Base-by-base conservation (phyloP, 2,113 vertebrate species). In the Dicaeum eximium region DNA sequence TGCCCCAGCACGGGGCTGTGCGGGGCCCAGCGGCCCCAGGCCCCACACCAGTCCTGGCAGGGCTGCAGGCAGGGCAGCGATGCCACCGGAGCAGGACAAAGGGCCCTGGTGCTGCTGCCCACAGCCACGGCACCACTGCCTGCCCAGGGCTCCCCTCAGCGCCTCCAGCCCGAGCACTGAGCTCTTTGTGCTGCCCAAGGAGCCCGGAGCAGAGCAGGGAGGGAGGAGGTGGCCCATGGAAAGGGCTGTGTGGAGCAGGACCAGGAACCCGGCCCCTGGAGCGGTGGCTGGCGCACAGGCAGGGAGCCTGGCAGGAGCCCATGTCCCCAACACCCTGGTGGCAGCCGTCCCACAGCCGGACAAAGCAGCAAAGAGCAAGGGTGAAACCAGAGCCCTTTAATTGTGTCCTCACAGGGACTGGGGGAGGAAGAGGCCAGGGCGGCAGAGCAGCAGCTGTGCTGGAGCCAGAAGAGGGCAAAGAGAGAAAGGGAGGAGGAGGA, bases 351-450 rank as follows among this genome's bases (percentile, higher is more conserved):
- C 10, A 0, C 28, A 8, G 65, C 7, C 2, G 8, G n/a, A 90
- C 88, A 93, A 94, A 96, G 83, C 92, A 2, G 85, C 93, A 86
- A 84, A 93, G 92, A 94, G 65, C n/a, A 66, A 50, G 80, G 87
- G 80, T 96, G 93, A 94, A 93, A 96, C 90, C 71, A 2, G 93
- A 96, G 91, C 93, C 94, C 90, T 97, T 97, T 97, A 97, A 95
- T 97, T 91, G 86, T 91, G 86, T 95, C 80, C 78, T 83, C 2
- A 1, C 22, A 8, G 51, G 31, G 37, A 53, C 44, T 10, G 45
- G 21, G 50, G 80, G 74, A 88, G 86, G 58, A 81, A 74, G 66
- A 60, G 75, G 72, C 77, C 33, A 1, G 67, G 45, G 48, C 11
- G 0, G 80, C 73, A 66, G 65, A 80, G 35, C 75, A 60, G 71